Conservation (phyloP, 2,888 invertebrate genomes). For the Trilocha varians region DNA sequence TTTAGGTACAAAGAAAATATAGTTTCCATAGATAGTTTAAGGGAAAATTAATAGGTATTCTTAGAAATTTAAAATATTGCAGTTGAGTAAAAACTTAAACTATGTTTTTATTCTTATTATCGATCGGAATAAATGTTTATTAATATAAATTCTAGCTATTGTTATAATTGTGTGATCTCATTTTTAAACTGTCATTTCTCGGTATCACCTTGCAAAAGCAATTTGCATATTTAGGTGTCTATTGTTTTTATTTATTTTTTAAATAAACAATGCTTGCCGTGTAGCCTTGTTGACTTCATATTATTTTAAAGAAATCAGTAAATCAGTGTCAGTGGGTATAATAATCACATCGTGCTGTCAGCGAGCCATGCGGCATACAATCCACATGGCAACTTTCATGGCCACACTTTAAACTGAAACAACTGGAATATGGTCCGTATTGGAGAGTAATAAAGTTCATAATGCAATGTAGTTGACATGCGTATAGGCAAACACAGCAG, state of each 20-base stretch:
- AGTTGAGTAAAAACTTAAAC: too few relatives aligned
- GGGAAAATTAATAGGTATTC: too few relatives aligned
- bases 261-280: slow-evolving; percentile 12
- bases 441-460: slow-evolving; percentile 8
- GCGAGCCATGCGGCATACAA: slow-evolving; percentile 51
- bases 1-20: not conserved
- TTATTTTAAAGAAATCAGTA: slow-evolving; percentile 37
- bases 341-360: slow-evolving; percentile 55
- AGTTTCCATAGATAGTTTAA: too few relatives aligned
- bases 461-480: slow-evolving; percentile 21
- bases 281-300: slow-evolving; percentile 14
- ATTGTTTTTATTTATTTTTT: slow-evolving; percentile 12
- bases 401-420: not conserved
- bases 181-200: not conserved
- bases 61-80: too few relatives aligned
- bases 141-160: not conserved
- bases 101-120: too few relatives aligned
- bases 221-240: not conserved
- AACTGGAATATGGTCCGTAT: slow-evolving; percentile 17
- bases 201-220: not conserved
- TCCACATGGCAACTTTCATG: slow-evolving; percentile 55
- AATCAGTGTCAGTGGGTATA: slow-evolving; percentile 43
- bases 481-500: slow-evolving; percentile 18
- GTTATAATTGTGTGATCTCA: not conserved
- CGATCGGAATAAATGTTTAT: not conserved